Conservation (phyloP, 1,140 invertebrate species). For the Ips nitidus region DNA sequence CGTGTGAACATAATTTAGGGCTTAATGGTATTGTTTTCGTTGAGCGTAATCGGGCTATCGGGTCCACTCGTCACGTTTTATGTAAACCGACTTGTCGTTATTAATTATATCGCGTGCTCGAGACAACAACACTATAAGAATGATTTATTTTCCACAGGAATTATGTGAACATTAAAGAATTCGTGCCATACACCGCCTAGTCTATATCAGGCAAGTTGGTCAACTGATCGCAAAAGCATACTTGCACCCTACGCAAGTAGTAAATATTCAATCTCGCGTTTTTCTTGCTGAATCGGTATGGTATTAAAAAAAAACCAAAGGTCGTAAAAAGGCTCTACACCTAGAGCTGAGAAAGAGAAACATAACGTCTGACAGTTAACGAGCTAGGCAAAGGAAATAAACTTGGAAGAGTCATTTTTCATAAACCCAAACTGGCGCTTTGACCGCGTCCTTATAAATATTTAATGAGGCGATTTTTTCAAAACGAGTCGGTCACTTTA, state of each 20-base stretch:
- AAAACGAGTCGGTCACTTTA: constrained; percentile 32
- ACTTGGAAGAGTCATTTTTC: constrained; percentile 38
- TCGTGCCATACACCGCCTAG: constrained; percentile 1
- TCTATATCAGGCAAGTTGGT: constrained; percentile 3
- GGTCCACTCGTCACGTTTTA: constrained; percentile 13
- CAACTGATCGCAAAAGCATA: no score
- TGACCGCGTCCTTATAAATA: constrained; percentile 33
- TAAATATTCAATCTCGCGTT: no score
- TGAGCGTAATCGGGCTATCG: constrained; percentile 2
- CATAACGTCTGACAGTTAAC: constrained; percentile 37
- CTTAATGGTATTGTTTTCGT: no score
- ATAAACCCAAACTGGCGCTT: constrained; percentile 31
- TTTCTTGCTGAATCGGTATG: no score
- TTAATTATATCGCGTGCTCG: constrained; percentile 10
- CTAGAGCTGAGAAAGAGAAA: constrained; percentile 24
- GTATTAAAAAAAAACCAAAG: no score
- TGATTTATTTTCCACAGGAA: constrained; percentile 17
- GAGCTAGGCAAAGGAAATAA: constrained; percentile 37
- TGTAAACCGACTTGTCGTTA: constrained; percentile 14
- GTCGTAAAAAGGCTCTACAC: constrained; percentile 26
- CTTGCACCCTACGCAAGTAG: no score
- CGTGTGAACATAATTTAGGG: no score
- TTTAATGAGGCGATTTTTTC: constrained; percentile 37
- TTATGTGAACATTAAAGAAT: constrained; percentile 16
- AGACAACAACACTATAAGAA: constrained; percentile 17